Evolutionary conservation across 1,140 invertebrate species (phyloP), one percentile per base, ranked within the genome.

Genomic region (Coenobita brevimanus): DNA sequence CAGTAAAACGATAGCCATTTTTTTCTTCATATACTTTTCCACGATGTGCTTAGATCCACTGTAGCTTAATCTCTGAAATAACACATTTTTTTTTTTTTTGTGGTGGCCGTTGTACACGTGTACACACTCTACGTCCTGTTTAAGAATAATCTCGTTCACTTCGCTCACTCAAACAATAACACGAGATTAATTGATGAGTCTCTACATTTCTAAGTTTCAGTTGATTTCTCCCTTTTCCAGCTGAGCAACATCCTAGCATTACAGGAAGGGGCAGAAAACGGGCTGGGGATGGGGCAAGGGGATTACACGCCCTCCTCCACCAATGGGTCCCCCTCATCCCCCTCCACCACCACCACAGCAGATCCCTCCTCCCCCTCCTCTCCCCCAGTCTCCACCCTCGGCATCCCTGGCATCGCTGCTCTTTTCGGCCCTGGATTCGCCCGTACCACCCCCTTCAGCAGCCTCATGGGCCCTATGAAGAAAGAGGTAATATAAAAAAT

Each of bases 161-260:
- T n/a, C n/a, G n/a, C n/a, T n/a, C n/a, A n/a, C n/a, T n/a, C n/a
- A n/a, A n/a, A n/a, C n/a, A n/a, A n/a, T n/a, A n/a, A n/a, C n/a
- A n/a, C n/a, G n/a, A n/a, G n/a, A n/a, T n/a, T 15, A 15, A 2
- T 60, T 43, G 36, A 4, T 13, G 2, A 10, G 2, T 13, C 30
- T 4, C 8, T 33, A 41, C 3, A 1, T 21, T 50, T 36, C 30
- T 10, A n/a, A n/a, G n/a, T n/a, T n/a, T n/a, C n/a, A n/a, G n/a
- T n/a, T n/a, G n/a, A n/a, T n/a, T n/a, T 41, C 24, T 10, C n/a
- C 21, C 1, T 38, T 46, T 43, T 17, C 0, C 89, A 89, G 89
- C 84, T 89, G 21, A 87, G 89, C 38, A 87, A 82, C 79, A 87
- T 89, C 67, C 60, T 89, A 41, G 89, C 89, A 1, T 71, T 89